A percentile compares a stretch with the other conserved stretches of the same genome.
These are phyloP conservation scores for Trichogramma pretiosum DNA, from an alignment of 1,140 invertebrate genomes.

Conservation along the genomic window DNA sequence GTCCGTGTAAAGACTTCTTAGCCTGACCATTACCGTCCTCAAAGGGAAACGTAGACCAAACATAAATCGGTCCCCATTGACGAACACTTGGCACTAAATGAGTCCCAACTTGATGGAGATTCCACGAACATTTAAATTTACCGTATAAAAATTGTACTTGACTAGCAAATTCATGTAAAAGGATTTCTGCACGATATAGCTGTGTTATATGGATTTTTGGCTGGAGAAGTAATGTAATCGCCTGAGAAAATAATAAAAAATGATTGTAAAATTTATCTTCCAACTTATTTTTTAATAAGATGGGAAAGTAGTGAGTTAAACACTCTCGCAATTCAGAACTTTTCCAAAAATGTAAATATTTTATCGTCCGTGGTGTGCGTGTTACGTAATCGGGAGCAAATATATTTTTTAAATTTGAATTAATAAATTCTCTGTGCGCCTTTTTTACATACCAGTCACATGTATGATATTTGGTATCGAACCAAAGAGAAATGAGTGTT, in stretches of 20 bases:
- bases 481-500: constrained; percentile 10
- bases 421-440: background rate
- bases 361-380: constrained; percentile 9
- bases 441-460: constrained; percentile 13
- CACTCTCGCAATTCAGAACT: constrained; percentile 9
- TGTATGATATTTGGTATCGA: constrained; percentile 2
- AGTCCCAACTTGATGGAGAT: constrained; percentile 15
- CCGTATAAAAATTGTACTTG: constrained; percentile 13
- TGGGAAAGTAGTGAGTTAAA: constrained; percentile 10
- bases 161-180: constrained; percentile 6
- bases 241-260: constrained; percentile 8
- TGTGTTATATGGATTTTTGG: constrained; percentile 8
- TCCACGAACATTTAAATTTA: constrained; percentile 13
- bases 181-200: constrained; percentile 6
- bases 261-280: constrained; percentile 13
- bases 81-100: constrained; percentile 9
- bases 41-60: constrained; percentile 15
- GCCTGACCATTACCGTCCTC: constrained; percentile 13
- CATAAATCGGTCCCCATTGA: constrained; percentile 10
- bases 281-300: constrained; percentile 8
- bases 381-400: constrained; percentile 8
- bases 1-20: constrained; percentile 7
- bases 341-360: constrained; percentile 10
- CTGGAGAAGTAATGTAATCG: constrained; percentile 12
- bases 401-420: background rate